Conservation (phyloP, 1,140 invertebrate species). For the Charaxes varanes region DNA sequence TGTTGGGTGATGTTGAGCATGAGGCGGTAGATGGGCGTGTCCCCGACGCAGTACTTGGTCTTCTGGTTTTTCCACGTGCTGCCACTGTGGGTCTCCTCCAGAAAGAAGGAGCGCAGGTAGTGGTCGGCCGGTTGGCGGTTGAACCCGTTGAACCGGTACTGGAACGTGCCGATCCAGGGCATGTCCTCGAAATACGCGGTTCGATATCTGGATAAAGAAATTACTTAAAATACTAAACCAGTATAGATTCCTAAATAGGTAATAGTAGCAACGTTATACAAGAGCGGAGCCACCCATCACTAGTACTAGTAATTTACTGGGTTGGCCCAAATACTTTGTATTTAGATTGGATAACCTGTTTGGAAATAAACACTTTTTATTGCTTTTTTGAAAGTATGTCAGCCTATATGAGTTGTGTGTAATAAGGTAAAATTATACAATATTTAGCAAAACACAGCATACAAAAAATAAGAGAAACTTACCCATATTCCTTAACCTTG, state of each 20-base stretch:
- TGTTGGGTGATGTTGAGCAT: slow-evolving; percentile 78
- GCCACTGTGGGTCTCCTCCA: slow-evolving; percentile 73
- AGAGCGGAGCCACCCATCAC: too few relatives aligned
- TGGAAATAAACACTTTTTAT: too few relatives aligned
- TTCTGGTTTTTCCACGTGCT: slow-evolving; percentile 40
- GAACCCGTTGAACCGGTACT: slow-evolving; percentile 93
- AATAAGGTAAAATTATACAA: slow-evolving; percentile 2
- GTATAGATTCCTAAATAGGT: too few relatives aligned
- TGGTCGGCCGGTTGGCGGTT: slow-evolving; percentile 89
- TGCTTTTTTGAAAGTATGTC: too few relatives aligned
- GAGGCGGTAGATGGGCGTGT: slow-evolving; percentile 83
- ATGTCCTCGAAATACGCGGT: slow-evolving; percentile 92
- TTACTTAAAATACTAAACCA: too few relatives aligned
- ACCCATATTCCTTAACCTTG: slow-evolving; percentile 51
- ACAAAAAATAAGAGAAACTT: slow-evolving; percentile 11
- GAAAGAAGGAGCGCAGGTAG: slow-evolving; percentile 88
- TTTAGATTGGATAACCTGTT: too few relatives aligned
- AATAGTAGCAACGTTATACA: too few relatives aligned
- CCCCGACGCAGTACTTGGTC: slow-evolving; percentile 83
- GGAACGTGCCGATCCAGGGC: slow-evolving; percentile 90
- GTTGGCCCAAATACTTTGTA: too few relatives aligned
- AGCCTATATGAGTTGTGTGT: too few relatives aligned
- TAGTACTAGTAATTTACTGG: too few relatives aligned
- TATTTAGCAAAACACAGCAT: not conserved
- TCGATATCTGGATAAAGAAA: too few relatives aligned